These are phyloP conservation scores for Sarcophaga subvicina DNA, from an alignment of 2,888 invertebrate genomes.

Conservation along the genomic window DNA sequence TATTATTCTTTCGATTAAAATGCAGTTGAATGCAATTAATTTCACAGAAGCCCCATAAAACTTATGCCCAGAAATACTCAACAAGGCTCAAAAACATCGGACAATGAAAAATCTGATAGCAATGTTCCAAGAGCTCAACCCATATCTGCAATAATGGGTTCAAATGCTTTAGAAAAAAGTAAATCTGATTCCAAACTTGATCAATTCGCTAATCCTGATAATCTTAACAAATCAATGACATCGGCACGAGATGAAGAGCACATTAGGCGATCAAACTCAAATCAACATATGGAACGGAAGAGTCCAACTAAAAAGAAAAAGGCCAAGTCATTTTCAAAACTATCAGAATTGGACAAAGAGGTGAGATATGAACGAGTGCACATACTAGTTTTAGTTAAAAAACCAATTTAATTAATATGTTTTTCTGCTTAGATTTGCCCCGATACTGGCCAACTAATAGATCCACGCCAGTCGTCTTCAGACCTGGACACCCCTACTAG, in stretches of 20 bases:
- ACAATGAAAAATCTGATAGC: conserved; percentile 66
- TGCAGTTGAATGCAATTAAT: not conserved
- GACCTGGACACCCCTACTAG: conserved; percentile 80
- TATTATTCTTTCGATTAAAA: not conserved
- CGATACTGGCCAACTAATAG: conserved; percentile 78
- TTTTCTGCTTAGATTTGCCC: conserved; percentile 76
- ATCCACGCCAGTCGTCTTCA: conserved; percentile 79
- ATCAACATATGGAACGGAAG: conserved; percentile 82
- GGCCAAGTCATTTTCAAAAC: conserved; percentile 84
- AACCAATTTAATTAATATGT: conserved; percentile 11
- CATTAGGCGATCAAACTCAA: conserved; percentile 84
- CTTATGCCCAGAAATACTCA: conserved; percentile 70
- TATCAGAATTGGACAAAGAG: conserved; percentile 83
- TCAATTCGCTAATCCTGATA: conserved; percentile 77
- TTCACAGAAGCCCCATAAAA: conserved; percentile 79
- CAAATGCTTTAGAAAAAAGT: conserved; percentile 84
- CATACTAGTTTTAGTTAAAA: not conserved
- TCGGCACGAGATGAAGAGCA: conserved; percentile 77
- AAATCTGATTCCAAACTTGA: conserved; percentile 86
- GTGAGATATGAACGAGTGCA: conserved; percentile 69
- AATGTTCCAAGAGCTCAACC: conserved; percentile 63
- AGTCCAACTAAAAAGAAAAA: conserved; percentile 83
- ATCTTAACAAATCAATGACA: conserved; percentile 32
- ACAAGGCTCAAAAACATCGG: conserved; percentile 62
- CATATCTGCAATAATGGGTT: conserved; percentile 64